A percentile compares a stretch with the other conserved stretches of the same genome.
phyloP scores from a whole-genome alignment of 2,113 vertebrate species.

The Paradisaea rubra region DNA sequence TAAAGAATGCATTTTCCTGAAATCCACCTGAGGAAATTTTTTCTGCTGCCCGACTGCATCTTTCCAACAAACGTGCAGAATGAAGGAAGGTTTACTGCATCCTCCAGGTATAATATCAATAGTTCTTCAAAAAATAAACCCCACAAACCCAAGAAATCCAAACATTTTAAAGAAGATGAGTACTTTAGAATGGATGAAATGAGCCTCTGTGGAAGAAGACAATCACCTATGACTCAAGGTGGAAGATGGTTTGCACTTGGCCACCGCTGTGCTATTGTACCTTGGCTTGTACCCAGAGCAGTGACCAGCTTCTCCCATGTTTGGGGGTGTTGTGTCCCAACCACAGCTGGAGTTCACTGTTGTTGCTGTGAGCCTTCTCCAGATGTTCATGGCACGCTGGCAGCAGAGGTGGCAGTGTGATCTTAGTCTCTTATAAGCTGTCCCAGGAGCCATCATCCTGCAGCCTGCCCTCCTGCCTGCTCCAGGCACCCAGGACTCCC shows the following conservation, averaged over 20 bases:
- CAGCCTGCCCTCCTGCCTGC: background rate
- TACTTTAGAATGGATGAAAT: background rate
- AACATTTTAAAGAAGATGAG: background rate
- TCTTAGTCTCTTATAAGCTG: background rate
- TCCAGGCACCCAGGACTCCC: background rate
- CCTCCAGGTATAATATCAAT: background rate
- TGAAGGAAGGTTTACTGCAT: background rate
- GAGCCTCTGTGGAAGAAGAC: background rate
- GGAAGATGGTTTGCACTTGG: background rate
- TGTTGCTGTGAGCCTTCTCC: background rate
- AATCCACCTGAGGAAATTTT: background rate
- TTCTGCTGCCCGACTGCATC: background rate
- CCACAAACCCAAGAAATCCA: background rate
- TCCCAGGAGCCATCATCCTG: no score
- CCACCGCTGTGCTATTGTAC: rapidly evolving
- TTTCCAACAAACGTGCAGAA: background rate
- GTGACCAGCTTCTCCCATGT: background rate
- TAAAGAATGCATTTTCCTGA: background rate
- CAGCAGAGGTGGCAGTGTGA: background rate
- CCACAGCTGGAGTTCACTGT: background rate
- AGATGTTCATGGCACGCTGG: background rate
- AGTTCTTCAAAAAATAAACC: background rate
- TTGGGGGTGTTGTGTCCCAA: background rate
- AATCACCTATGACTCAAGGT: background rate
- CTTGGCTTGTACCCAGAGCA: background rate